phyloP scores from a whole-genome alignment of 2,797 vertebrate species.

The Coendou prehensilis region DNA sequence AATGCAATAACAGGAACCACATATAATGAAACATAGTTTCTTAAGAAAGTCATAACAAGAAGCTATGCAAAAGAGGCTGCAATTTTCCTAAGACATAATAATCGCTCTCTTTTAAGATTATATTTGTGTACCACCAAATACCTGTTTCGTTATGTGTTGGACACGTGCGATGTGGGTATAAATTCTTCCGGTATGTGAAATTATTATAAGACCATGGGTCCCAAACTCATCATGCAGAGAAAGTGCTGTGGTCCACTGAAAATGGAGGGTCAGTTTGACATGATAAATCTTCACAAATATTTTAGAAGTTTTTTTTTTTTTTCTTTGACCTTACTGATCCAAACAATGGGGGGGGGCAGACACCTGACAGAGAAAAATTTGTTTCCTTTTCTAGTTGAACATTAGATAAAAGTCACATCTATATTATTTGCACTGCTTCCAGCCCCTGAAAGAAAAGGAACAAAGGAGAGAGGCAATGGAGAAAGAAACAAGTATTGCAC shows the following conservation, averaged over 20 bases:
- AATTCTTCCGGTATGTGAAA: background rate
- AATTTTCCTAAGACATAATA: constrained; percentile 35
- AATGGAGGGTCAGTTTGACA: background rate
- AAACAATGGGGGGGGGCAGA: background rate
- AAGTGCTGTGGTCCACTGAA: background rate
- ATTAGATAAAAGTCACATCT: background rate
- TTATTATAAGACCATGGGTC: background rate
- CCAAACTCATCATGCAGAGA: background rate
- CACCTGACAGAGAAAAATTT: background rate
- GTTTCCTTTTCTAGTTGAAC: background rate
- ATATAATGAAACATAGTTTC: background rate
- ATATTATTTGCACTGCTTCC: background rate
- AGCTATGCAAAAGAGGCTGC: background rate
- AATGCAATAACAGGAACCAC: background rate
- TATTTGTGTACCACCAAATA: background rate
- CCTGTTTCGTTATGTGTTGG: background rate
- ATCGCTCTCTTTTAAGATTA: background rate
- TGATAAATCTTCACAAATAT: background rate
- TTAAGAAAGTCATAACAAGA: background rate
- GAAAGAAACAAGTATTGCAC: background rate
- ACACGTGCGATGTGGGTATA: accelerated
- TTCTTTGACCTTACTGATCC: background rate
- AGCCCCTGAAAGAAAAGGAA: background rate
- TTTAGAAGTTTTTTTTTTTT: background rate
- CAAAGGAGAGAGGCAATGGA: background rate